A percentile compares a stretch with the other conserved stretches of the same genome.
phyloP scores from a whole-genome alignment of 1,140 invertebrate genomes.

The Penaeus japonicus region DNA sequence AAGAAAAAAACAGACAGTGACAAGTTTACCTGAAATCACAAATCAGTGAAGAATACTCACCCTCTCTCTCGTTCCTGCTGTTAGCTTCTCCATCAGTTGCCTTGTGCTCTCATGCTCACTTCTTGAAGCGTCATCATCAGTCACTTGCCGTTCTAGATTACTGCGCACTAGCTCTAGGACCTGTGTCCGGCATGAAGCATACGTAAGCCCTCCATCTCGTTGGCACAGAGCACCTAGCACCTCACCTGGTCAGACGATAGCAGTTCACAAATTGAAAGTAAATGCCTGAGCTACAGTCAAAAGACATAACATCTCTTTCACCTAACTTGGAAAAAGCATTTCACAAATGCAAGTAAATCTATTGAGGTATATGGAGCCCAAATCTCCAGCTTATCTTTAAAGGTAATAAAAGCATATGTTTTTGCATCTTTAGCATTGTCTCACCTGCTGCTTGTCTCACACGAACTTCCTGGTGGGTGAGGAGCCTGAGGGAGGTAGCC shows the following conservation, averaged over 20 bases:
- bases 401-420: too few species aligned
- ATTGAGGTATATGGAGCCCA: too few species aligned
- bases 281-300: background rate
- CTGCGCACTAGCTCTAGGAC: slow-evolving; percentile 64
- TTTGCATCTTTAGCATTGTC: background rate
- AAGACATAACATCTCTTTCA: background rate
- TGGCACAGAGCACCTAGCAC: slow-evolving; percentile 65
- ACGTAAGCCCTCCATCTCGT: slow-evolving; percentile 63
- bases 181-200: slow-evolving; percentile 62
- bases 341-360: too few species aligned
- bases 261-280: background rate
- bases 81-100: slow-evolving; percentile 62
- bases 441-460: slow-evolving; percentile 66
- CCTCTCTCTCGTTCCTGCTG: slow-evolving; percentile 45
- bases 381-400: too few species aligned
- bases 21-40: background rate
- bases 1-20: too few species aligned
- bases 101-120: slow-evolving; percentile 61
- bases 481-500: slow-evolving; percentile 61
- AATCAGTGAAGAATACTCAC: slow-evolving; percentile 19
- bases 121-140: slow-evolving; percentile 60
- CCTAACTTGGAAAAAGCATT: too few species aligned
- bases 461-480: slow-evolving; percentile 66
- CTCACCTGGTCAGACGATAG: slow-evolving; percentile 62
- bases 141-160: slow-evolving; percentile 65